phyloP scores from a whole-genome alignment of 2,113 vertebrate species.

The Pygoscelis antarcticus region DNA sequence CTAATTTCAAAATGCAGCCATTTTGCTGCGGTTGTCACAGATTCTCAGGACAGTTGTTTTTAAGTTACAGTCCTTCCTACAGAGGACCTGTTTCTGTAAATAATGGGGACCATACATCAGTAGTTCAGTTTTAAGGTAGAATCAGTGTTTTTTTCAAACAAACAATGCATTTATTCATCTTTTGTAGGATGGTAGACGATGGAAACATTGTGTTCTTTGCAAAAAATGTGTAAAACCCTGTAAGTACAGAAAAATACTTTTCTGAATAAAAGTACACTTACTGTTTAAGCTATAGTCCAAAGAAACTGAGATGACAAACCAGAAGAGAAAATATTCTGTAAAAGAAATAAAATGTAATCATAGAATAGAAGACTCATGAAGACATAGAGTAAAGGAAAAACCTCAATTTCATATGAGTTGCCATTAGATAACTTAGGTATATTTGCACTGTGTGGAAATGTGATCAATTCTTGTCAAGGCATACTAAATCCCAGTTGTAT shows the following conservation, averaged over 20 bases:
- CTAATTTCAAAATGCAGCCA: not conserved
- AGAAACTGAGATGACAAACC: not conserved
- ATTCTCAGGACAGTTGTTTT: slow-evolving; percentile 17
- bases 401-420: not conserved
- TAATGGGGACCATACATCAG: accelerated
- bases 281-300: not conserved
- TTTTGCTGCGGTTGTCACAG: not conserved
- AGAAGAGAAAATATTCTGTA: not conserved
- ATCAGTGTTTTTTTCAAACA: not conserved
- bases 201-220: slow-evolving; percentile 90
- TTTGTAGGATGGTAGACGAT: slow-evolving; percentile 88
- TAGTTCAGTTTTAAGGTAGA: not conserved
- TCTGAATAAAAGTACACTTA: not conserved
- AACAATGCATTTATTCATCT: slow-evolving; percentile 7
- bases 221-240: slow-evolving; percentile 93
- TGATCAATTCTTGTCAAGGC: not conserved
- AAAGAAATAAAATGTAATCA: not conserved
- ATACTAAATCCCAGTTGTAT: not conserved
- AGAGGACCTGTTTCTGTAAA: not conserved
- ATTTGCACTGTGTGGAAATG: not conserved
- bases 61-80: not conserved
- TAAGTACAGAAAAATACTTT: slow-evolving; percentile 74
- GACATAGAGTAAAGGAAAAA: not conserved
- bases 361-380: not conserved
- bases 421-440: not conserved